Percentiles rank a stretch among this genome's conserved stretches.
Evolutionary conservation across 1,140 invertebrate genomes (phyloP).

Genomic region (Phymastichus coffea): DNA sequence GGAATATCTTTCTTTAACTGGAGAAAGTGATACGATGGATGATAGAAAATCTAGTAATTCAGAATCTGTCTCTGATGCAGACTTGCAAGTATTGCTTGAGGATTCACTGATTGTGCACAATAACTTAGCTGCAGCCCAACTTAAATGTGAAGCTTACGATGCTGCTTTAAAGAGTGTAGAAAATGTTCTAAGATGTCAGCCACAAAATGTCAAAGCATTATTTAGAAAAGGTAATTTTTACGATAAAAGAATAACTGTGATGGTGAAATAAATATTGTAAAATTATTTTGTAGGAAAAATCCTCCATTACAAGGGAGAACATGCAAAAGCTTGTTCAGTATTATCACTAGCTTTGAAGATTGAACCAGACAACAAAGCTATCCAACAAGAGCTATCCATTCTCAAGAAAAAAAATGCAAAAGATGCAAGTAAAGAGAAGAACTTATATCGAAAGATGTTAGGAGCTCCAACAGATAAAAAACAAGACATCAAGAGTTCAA

Average conservation of each 20-base stretch:
- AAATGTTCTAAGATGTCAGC: conserved; percentile 77
- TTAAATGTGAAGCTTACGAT: conserved; percentile 81
- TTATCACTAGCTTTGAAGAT: conserved; percentile 62
- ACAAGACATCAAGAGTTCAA: conserved; percentile 25
- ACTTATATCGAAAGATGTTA: conserved; percentile 69
- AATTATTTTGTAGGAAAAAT: conserved; percentile 56
- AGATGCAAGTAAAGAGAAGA: conserved; percentile 61
- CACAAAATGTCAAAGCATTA: conserved; percentile 85
- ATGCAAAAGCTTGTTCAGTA: conserved; percentile 60
- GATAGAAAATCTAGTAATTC: conserved; percentile 4
- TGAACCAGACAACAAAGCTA: conserved; percentile 61
- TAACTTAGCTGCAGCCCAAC: conserved; percentile 86
- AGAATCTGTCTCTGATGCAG: conserved; percentile 53
- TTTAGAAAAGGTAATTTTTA: conserved; percentile 77
- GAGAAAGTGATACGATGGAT: conserved; percentile 30
- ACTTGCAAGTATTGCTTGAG: conserved; percentile 67
- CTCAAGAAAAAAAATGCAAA: conserved; percentile 60
- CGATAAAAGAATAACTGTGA: too few species aligned
- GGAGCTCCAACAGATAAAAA: conserved; percentile 44
- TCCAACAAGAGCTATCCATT: conserved; percentile 62
- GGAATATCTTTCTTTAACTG: conserved; percentile 74
- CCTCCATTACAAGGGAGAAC: conserved; percentile 63
- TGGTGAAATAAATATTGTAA: background rate
- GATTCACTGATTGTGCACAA: conserved; percentile 82
- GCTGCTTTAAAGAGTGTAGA: conserved; percentile 79